Percentiles rank a stretch among this genome's conserved stretches.
Evolutionary conservation across 2,113 vertebrate genomes (phyloP).

Genomic region (Megatriorchis doriae): DNA sequence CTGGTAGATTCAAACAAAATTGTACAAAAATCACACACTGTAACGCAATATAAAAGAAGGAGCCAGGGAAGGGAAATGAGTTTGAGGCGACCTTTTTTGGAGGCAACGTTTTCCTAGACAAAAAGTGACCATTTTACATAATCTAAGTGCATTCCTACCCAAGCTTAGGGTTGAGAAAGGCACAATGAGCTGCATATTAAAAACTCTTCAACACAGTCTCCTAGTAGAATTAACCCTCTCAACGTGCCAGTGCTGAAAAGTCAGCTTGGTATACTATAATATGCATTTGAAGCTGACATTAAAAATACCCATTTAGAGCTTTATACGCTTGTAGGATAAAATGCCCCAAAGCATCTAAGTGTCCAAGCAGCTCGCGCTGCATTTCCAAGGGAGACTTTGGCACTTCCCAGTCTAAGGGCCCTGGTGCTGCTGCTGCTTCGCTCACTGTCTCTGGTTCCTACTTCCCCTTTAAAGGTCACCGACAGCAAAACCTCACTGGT

Average conservation of each 20-base stretch:
- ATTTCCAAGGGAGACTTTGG: background rate
- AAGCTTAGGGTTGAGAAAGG: background rate
- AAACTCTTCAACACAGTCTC: background rate
- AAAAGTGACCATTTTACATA: background rate
- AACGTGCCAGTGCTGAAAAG: background rate
- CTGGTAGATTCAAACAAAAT: background rate
- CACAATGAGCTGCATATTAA: background rate
- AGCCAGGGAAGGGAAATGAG: background rate
- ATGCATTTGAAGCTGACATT: background rate
- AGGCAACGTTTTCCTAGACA: background rate
- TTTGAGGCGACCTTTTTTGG: background rate
- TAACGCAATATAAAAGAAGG: background rate
- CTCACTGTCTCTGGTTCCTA: background rate
- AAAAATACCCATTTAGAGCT: background rate
- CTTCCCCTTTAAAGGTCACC: constrained; percentile 9
- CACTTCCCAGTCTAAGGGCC: background rate
- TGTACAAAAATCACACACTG: background rate
- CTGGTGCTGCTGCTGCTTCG: background rate
- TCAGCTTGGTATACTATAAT: background rate
- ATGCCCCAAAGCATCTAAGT: background rate
- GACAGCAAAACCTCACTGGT: background rate
- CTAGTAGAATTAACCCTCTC: background rate
- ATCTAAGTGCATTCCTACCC: background rate
- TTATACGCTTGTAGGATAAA: background rate
- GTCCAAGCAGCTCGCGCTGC: background rate